Percentiles rank a stretch among this genome's conserved stretches.
Conservation (phyloP, 2,797 vertebrate genomes). For the Acipenser transmontanus region DNA sequence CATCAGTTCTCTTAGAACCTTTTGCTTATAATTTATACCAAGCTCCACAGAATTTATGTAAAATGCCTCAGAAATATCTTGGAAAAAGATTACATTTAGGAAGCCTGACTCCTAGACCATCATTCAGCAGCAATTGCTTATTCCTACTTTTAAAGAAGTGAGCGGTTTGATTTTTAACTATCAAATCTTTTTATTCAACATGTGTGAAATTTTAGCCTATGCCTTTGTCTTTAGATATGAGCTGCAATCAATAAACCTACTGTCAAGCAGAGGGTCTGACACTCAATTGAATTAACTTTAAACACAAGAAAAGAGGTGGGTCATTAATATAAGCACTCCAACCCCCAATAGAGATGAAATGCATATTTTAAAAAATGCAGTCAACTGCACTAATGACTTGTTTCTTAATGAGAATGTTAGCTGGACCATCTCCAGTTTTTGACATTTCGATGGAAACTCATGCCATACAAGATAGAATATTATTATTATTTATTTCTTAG, state of each 20-base stretch:
- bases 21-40: too few species aligned
- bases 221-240: too few species aligned
- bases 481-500: too few species aligned
- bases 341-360: conserved; percentile 29
- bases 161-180: too few species aligned
- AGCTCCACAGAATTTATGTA: too few species aligned
- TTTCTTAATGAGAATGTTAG: conserved; percentile 58
- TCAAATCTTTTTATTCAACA: background rate
- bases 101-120: too few species aligned
- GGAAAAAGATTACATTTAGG: too few species aligned
- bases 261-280: background rate
- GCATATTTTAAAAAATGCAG: conserved; percentile 29
- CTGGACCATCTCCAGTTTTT: conserved; percentile 35
- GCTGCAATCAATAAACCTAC: background rate
- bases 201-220: background rate
- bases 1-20: too few species aligned
- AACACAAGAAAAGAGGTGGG: background rate
- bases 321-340: background rate
- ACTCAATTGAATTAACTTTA: background rate
- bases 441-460: conserved; percentile 40
- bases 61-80: too few species aligned
- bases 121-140: too few species aligned
- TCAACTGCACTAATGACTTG: conserved; percentile 25
- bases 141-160: too few species aligned
- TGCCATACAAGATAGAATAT: conserved; percentile 33